These are phyloP conservation scores for Pogonomyrmex californicus DNA, from an alignment of 1,140 invertebrate species.

Conservation along the genomic window DNA sequence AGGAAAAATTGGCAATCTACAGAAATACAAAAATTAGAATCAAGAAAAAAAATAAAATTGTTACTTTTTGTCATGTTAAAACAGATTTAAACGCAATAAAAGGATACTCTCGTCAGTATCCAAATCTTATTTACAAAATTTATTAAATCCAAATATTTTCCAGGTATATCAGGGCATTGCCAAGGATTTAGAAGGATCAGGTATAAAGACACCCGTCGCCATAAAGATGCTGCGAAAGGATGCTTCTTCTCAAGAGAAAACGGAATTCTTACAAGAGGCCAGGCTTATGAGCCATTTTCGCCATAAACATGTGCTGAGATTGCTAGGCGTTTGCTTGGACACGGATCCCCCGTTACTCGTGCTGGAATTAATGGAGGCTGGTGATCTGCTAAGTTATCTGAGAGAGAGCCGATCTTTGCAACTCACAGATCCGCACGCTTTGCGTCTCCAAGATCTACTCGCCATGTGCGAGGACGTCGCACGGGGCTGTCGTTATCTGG, in stretches of 20 bases:
- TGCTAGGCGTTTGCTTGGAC: conserved; percentile 97
- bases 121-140: not conserved
- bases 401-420: conserved; percentile 91
- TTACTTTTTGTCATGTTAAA: not conserved
- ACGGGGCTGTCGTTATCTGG: conserved; percentile 96
- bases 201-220: conserved; percentile 81
- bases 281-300: conserved; percentile 99
- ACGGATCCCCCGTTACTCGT: conserved; percentile 97
- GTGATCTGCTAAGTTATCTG: conserved; percentile 97
- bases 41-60: not conserved
- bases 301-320: conserved; percentile 97
- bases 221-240: conserved; percentile 95
- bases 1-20: not conserved
- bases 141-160: not conserved
- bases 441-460: conserved; percentile 94
- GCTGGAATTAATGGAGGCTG: conserved; percentile 98
- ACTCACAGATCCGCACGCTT: conserved; percentile 85
- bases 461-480: conserved; percentile 98
- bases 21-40: not conserved
- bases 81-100: not conserved
- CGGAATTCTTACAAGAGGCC: conserved; percentile 98
- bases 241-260: conserved; percentile 96
- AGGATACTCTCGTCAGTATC: not conserved
- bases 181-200: conserved; percentile 88
- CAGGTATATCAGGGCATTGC: conserved; percentile 95